Conservation (phyloP, 2,888 invertebrate genomes). For the Branchellion lobata region DNA sequence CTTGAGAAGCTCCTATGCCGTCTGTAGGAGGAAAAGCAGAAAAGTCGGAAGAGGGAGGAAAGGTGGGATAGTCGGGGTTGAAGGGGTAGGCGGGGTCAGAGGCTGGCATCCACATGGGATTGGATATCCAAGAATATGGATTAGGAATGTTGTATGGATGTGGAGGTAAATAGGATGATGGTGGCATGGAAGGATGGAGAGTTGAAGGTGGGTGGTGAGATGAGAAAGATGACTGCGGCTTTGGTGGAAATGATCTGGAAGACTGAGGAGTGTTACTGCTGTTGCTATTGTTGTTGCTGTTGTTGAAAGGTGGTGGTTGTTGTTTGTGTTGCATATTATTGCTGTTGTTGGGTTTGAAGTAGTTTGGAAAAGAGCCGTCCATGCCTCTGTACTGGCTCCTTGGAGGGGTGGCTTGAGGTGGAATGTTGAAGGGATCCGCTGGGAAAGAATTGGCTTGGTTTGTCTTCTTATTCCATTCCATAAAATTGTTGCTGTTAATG, state of each 20-base stretch:
- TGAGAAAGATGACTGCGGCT: neutral
- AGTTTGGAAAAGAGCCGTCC: slow-evolving; percentile 1
- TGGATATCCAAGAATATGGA: slow-evolving; percentile 42
- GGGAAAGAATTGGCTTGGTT: neutral
- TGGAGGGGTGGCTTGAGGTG: neutral
- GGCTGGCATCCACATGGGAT: slow-evolving; percentile 39
- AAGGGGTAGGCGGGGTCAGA: neutral
- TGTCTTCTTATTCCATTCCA: slow-evolving; percentile 30
- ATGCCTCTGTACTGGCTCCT: neutral
- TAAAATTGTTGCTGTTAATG: neutral
- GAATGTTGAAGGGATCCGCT: neutral
- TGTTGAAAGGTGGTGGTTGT: slow-evolving; percentile 3
- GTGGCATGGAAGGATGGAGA: slow-evolving; percentile 39
- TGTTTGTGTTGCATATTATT: neutral
- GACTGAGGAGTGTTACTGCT: too few species aligned
- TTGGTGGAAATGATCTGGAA: neutral
- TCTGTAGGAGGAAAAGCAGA: neutral
- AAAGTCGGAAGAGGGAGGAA: neutral
- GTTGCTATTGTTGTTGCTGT: neutral
- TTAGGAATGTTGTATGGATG: slow-evolving; percentile 41
- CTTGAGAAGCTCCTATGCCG: neutral
- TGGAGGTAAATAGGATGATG: slow-evolving; percentile 42
- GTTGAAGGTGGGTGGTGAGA: neutral
- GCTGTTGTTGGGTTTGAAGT: slow-evolving; percentile 11
- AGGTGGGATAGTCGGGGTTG: neutral